Percentiles rank a stretch among this genome's conserved stretches.
phyloP scores from a whole-genome alignment of 2,113 vertebrate species.

The Myotis davidii region DNA sequence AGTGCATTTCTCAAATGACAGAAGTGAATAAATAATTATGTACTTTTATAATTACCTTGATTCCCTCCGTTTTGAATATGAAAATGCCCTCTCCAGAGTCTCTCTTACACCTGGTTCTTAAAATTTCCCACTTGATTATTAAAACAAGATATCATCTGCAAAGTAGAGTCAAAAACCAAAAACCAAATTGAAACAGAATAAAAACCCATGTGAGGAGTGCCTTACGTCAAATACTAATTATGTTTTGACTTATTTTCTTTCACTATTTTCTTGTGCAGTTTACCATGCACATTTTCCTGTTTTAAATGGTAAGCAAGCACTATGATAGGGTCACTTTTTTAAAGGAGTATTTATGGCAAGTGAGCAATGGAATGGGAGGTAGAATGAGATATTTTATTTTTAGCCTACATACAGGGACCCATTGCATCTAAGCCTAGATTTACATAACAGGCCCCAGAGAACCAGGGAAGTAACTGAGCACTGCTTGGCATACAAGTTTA shows the following conservation, averaged over 20 bases:
- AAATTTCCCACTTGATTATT: neutral
- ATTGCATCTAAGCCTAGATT: neutral
- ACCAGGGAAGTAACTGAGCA: neutral
- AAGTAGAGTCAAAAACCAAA: neutral
- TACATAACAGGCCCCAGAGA: neutral
- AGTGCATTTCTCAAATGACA: neutral
- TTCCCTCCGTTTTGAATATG: neutral
- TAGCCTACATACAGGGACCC: neutral
- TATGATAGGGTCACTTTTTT: neutral
- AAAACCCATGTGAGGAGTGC: neutral
- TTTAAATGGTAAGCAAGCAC: neutral
- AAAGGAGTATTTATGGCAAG: neutral
- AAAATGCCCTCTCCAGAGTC: neutral
- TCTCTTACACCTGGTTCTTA: neutral
- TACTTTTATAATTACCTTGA: neutral
- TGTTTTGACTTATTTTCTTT: neutral
- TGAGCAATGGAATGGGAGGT: neutral
- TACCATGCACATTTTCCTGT: neutral
- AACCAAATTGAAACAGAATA: neutral
- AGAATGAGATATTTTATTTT: neutral
- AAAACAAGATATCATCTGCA: neutral
- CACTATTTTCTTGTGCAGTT: neutral
- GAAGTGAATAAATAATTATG: neutral
- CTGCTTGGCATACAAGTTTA: neutral
- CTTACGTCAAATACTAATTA: neutral